phyloP scores from a whole-genome alignment of 2,888 invertebrate genomes.

The Dasysyrphus albostriatus region DNA sequence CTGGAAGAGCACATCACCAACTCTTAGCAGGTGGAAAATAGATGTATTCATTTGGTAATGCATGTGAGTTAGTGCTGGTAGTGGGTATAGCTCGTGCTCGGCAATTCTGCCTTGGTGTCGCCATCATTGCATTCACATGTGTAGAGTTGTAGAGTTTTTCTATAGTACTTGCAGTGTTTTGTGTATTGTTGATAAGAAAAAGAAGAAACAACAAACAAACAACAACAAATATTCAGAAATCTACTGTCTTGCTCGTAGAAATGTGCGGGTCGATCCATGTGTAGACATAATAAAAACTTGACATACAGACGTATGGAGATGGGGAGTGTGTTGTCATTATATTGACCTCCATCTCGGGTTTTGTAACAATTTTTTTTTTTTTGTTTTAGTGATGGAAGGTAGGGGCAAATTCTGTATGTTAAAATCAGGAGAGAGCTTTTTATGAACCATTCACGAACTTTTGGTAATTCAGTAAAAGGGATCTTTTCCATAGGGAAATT shows the following conservation, averaged over 20 bases:
- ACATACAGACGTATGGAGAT: conserved; percentile 35
- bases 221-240: conserved; percentile 49
- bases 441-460: background rate
- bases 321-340: conserved; percentile 52
- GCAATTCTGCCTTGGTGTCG: background rate
- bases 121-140: conserved; percentile 9
- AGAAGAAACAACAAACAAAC: conserved; percentile 12
- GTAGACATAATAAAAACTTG: conserved; percentile 62
- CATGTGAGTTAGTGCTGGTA: conserved; percentile 44
- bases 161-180: conserved; percentile 26
- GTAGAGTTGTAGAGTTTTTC: conserved; percentile 16
- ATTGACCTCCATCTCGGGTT: conserved; percentile 64
- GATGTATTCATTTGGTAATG: conserved; percentile 51
- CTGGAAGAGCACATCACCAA: conserved; percentile 9
- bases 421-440: background rate
- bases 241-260: conserved; percentile 30
- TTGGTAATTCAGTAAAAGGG: background rate
- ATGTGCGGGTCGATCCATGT: conserved; percentile 50
- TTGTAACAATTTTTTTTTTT: conserved; percentile 25
- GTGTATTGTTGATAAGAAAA: conserved; percentile 22
- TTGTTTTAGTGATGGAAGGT: too few relatives aligned
- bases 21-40: conserved; percentile 59
- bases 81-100: conserved; percentile 4
- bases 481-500: background rate
- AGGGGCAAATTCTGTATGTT: background rate